A percentile compares a stretch with the other conserved stretches of the same genome.
phyloP scores from a whole-genome alignment of 2,113 vertebrate genomes.

The Aldabrachelys gigantea region DNA sequence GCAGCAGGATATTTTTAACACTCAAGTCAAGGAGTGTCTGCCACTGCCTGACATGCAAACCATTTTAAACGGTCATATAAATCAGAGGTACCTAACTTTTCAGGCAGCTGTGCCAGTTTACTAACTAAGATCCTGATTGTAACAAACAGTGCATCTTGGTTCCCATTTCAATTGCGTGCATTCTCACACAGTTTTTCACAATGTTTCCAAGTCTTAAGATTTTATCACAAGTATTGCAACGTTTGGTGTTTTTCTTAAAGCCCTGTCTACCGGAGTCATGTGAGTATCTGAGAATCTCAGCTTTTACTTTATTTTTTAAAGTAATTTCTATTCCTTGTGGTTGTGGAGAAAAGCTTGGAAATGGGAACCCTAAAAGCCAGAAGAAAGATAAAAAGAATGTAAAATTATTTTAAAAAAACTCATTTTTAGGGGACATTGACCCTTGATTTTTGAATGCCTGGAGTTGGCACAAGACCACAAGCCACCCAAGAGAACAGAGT shows the following conservation, averaged over 20 bases:
- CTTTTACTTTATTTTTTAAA: too few species aligned
- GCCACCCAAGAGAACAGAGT: too few species aligned
- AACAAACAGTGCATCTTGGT: not conserved
- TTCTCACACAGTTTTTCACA: not conserved
- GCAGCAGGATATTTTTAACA: slow-evolving; percentile 2
- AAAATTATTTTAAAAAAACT: too few species aligned
- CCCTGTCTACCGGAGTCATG: fast-evolving
- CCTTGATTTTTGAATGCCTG: not conserved
- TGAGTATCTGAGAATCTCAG: too few species aligned
- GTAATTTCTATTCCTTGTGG: too few species aligned
- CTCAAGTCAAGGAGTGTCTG: slow-evolving; percentile 7
- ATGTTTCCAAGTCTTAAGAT: not conserved
- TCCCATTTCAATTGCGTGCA: not conserved
- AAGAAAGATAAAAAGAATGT: not conserved
- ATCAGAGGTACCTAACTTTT: slow-evolving; percentile 11
- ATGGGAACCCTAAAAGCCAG: not conserved
- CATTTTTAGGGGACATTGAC: not conserved
- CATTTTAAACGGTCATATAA: slow-evolving; percentile 17
- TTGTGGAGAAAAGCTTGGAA: not conserved
- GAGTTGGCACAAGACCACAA: not conserved
- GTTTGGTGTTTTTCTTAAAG: not conserved
- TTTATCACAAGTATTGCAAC: not conserved
- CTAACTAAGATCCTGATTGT: not conserved
- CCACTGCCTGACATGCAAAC: not conserved
- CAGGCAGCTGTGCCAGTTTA: not conserved